These are phyloP conservation scores for Protobothrops mucrosquamatus DNA, from an alignment of 2,113 vertebrate genomes.

Conservation along the genomic window DNA sequence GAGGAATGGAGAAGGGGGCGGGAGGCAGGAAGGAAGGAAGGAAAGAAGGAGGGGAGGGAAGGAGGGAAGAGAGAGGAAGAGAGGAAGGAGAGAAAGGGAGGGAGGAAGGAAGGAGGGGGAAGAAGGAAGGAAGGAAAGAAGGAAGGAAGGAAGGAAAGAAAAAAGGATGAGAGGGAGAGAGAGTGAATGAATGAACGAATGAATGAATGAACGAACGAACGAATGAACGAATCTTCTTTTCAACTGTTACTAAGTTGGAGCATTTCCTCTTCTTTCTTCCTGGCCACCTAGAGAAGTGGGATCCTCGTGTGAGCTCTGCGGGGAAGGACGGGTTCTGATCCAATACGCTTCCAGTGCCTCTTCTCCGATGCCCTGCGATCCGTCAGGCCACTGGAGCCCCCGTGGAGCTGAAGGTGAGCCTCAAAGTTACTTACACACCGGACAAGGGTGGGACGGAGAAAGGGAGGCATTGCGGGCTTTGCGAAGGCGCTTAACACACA, in stretches of 20 bases:
- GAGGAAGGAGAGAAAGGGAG: too few species aligned
- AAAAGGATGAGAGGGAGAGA: too few species aligned
- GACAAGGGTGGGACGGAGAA: not conserved
- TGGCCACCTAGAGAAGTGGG: slow-evolving; percentile 99
- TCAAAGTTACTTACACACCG: not conserved
- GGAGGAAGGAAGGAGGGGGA: too few species aligned
- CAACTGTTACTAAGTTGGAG: slow-evolving; percentile 89
- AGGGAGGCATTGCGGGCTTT: slow-evolving; percentile 26
- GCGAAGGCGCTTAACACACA: not conserved
- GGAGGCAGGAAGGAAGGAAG: too few species aligned
- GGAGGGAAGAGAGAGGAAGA: too few species aligned
- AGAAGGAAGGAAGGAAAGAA: too few species aligned
- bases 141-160: too few species aligned
- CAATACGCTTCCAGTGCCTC: slow-evolving; percentile 94
- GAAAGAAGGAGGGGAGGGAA: too few species aligned
- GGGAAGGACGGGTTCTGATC: slow-evolving; percentile 85
- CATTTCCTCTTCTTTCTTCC: slow-evolving; percentile 78
- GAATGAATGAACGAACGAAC: not conserved
- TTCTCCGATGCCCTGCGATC: slow-evolving; percentile 90
- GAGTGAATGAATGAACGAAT: too few species aligned
- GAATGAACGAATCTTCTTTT: slow-evolving; percentile 47
- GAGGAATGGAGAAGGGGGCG: too few species aligned
- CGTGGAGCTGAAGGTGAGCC: slow-evolving; percentile 94
- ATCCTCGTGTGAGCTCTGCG: slow-evolving; percentile 95
- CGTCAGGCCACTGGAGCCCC: slow-evolving; percentile 96